phyloP scores from a whole-genome alignment of 2,797 vertebrate species.

The Schizothorax lantsangensis region DNA sequence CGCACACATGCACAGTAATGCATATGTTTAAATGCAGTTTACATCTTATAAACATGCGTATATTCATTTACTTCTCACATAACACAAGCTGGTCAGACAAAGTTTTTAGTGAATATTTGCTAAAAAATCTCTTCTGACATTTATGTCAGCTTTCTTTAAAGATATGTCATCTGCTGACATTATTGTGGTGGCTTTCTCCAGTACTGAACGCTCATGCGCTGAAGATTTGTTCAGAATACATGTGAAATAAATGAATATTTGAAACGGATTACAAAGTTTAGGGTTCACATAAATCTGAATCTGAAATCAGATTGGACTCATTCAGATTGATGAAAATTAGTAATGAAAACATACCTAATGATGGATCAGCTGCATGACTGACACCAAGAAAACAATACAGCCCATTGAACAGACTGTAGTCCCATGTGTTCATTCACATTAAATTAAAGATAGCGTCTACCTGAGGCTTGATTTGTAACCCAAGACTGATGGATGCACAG shows the following conservation, averaged over 20 bases:
- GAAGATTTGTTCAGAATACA: not conserved
- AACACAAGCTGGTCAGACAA: not conserved
- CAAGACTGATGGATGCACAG: not conserved
- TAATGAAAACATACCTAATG: not conserved
- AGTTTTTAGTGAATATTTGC: not conserved
- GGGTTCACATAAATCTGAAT: not conserved
- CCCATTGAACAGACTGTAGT: not conserved
- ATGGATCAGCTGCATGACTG: not conserved
- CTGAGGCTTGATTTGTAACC: not conserved
- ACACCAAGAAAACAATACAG: not conserved
- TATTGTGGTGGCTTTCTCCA: not conserved
- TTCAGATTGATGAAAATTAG: not conserved
- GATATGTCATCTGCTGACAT: not conserved
- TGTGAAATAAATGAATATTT: not conserved
- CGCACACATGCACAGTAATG: no score
- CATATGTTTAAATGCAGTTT: not conserved
- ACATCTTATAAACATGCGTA: not conserved
- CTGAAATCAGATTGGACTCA: not conserved
- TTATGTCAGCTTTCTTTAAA: not conserved
- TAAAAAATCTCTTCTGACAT: not conserved
- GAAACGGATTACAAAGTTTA: not conserved
- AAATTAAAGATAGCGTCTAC: not conserved
- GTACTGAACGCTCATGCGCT: not conserved
- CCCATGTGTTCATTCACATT: not conserved
- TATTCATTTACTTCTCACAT: not conserved